A percentile compares a stretch with the other conserved stretches of the same genome.
Conservation (phyloP, 1,140 invertebrate genomes). For the Drosophila nebulosa region DNA sequence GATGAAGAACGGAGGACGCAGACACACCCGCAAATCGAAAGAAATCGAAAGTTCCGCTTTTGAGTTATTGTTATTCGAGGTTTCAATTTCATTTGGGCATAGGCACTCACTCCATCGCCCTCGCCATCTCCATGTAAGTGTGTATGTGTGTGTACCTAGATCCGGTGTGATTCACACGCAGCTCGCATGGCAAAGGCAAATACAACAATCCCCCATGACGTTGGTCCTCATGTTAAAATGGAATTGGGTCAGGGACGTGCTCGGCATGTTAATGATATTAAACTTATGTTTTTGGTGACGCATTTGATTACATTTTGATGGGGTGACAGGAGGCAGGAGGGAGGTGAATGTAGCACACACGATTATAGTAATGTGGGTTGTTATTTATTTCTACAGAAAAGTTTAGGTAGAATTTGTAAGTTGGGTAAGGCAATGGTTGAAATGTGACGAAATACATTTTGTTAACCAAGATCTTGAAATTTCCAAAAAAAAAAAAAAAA, state of each 20-base stretch:
- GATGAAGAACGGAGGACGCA: neutral
- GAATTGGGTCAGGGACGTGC: constrained; percentile 77
- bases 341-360: constrained; percentile 19
- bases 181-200: constrained; percentile 23
- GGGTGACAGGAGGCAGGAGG: neutral
- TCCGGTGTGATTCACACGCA: constrained; percentile 64
- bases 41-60: constrained; percentile 72
- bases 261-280: constrained; percentile 66
- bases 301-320: constrained; percentile 18
- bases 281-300: constrained; percentile 42
- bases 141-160: constrained; percentile 13
- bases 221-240: constrained; percentile 22
- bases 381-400: constrained; percentile 35
- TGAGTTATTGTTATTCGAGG: constrained; percentile 13
- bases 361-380: constrained; percentile 4
- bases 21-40: constrained; percentile 55
- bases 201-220: constrained; percentile 25
- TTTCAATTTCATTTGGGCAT: constrained; percentile 65
- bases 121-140: neutral
- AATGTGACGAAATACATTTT: neutral
- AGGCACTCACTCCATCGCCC: neutral
- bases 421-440: constrained; percentile 50
- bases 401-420: neutral
- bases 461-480: neutral
- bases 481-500: too few species aligned